Evolutionary conservation across 1,140 invertebrate genomes (phyloP).

Genomic region (Ips nitidus): DNA sequence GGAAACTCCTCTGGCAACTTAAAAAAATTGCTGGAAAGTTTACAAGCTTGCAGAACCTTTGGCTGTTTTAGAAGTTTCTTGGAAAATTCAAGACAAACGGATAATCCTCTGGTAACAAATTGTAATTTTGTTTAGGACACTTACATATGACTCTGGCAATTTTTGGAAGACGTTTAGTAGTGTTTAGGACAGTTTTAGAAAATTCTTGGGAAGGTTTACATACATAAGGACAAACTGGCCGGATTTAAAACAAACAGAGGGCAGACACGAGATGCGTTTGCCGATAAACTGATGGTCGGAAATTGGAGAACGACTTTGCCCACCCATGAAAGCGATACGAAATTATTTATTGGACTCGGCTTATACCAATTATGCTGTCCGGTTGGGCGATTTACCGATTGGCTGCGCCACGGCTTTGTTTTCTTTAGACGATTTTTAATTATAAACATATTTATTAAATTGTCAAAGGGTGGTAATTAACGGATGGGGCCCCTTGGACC

Average conservation of each 20-base stretch:
- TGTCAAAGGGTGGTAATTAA: constrained; percentile 22
- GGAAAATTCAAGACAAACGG: too few species aligned
- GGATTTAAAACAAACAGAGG: constrained; percentile 30
- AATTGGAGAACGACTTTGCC: constrained; percentile 47
- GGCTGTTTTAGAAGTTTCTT: too few species aligned
- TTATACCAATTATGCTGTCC: constrained; percentile 30
- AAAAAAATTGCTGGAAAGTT: too few species aligned
- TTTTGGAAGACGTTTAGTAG: too few species aligned
- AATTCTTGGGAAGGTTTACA: too few species aligned
- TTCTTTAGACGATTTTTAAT: constrained; percentile 32
- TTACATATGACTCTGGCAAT: too few species aligned
- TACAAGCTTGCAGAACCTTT: too few species aligned
- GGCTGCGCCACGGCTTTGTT: constrained; percentile 9
- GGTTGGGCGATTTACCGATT: constrained; percentile 24
- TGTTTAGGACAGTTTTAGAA: too few species aligned
- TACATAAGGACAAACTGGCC: too few species aligned
- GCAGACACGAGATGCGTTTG: constrained; percentile 38
- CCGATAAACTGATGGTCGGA: constrained; percentile 41
- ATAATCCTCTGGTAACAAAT: too few species aligned
- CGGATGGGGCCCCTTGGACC: background rate
- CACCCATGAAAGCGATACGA: constrained; percentile 40
- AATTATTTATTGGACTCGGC: constrained; percentile 28
- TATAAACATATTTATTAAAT: constrained; percentile 33
- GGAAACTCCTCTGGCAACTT: too few species aligned
- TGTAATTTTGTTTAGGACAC: too few species aligned